Evolutionary conservation across 2,888 invertebrate genomes (phyloP), one percentile per base, ranked within the genome.

Genomic region (Siphlonurus alternatus): DNA sequence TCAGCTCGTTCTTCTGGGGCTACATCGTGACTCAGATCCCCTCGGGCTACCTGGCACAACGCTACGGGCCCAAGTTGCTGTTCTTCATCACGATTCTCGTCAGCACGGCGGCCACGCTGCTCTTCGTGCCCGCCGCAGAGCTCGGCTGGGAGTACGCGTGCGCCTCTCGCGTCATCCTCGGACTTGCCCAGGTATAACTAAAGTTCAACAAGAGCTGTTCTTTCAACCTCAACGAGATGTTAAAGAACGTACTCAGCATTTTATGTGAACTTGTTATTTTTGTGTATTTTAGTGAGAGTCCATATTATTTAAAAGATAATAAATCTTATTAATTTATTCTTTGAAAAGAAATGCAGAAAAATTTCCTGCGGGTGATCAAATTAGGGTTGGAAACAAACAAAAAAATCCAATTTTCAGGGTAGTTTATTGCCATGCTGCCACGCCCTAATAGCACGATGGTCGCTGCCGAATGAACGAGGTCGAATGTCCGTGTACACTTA

Each of bases 41-140:
- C 19, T 53, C 63, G 19, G 63, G 63, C 2, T 59, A 63, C 25
- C 20, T 63, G 19, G n/a, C 63, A 15, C 51, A 56, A 25, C 23
- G 78, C 2, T 84, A 85, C 72, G 93, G 93, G 0, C 87, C 88
- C 0, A 88, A 88, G 72, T 77, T 81, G 63, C 78, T 92, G 22
- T 76, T 79, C 5, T 70, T 74, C 1, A 71, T 76, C 0, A 76
- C 84, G 0, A 77, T 87, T 25, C 69, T 78, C 0, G 72, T 85
- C 2, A 84, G 85, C 53, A 81, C 87, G 0, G 19, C 87, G 0
- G 73, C 86, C 53, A 87, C 86, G 0, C 71, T 88, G 2, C 68
- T 85, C 3, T 80, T 86, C 67, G 92, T 93, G 0, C 83, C 84
- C 62, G 88, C 91, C 0, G 72, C 77, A n/a, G 71, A 79, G 70